Evolutionary conservation across 2,797 vertebrate genomes (phyloP).

Genomic region (Halcyon badia): DNA sequence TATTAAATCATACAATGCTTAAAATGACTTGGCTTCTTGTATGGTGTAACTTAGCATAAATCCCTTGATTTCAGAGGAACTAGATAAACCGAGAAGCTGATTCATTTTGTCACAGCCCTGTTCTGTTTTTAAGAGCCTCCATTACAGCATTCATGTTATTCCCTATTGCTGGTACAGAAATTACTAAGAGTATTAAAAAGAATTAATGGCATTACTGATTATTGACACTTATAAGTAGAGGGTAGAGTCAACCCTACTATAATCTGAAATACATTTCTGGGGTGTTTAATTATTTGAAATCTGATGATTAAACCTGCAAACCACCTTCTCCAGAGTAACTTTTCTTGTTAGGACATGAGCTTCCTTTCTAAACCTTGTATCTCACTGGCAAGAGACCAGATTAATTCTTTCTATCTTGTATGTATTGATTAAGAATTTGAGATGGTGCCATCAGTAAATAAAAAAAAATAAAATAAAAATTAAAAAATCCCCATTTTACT

Average conservation of each 20-base stretch:
- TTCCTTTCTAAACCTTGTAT: slow-evolving; percentile 41
- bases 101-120: not conserved
- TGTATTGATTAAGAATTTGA: slow-evolving; percentile 39
- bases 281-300: slow-evolving; percentile 22
- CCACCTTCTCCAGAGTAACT: not conserved
- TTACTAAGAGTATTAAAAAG: slow-evolving; percentile 9
- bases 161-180: not conserved
- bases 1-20: not conserved
- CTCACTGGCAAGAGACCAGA: not conserved
- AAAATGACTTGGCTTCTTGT: slow-evolving; percentile 5
- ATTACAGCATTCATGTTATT: not conserved
- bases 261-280: slow-evolving; percentile 15
- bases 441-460: not conserved
- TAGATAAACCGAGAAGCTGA: not conserved
- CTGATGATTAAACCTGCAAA: not conserved
- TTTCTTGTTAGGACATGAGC: slow-evolving; percentile 10
- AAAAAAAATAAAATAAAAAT: not conserved
- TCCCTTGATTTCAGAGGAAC: not conserved
- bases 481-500: not conserved
- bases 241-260: not conserved
- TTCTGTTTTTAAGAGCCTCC: not conserved
- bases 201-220: slow-evolving; percentile 21
- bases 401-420: not conserved
- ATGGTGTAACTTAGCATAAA: not conserved
- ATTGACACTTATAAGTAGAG: not conserved